Base-by-base conservation (phyloP, 2,888 invertebrate genomes). In the Folsomia manolachei region DNA sequence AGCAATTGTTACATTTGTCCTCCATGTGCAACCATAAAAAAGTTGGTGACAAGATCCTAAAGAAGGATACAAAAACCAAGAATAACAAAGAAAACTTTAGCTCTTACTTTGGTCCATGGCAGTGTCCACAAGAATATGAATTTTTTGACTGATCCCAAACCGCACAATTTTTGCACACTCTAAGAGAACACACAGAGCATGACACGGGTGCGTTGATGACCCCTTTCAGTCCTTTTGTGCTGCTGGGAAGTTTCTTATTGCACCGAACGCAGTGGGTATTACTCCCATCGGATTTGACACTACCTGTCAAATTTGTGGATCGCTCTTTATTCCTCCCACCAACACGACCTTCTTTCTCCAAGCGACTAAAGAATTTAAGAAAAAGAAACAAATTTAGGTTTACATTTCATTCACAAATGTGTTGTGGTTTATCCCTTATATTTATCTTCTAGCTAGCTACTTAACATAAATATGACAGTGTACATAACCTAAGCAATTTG, bases 21-120 rank as follows among this genome's bases (percentile, higher is more conserved):
- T n/a, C n/a, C n/a, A n/a, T n/a, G n/a, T n/a, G n/a, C n/a, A n/a
- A n/a, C n/a, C n/a, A n/a, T n/a, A n/a, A n/a, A n/a, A n/a, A n/a
- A n/a, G n/a, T n/a, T n/a, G n/a, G n/a, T n/a, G n/a, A n/a, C n/a
- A n/a, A n/a, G n/a, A n/a, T n/a, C n/a, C n/a, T n/a, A n/a, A n/a
- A n/a, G n/a, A n/a, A n/a, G n/a, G n/a, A n/a, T n/a, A n/a, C n/a
- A n/a, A n/a, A n/a, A n/a, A n/a, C n/a, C n/a, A n/a, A n/a, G n/a
- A n/a, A n/a, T n/a, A n/a, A n/a, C n/a, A n/a, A n/a, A n/a, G n/a
- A n/a, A n/a, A n/a, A n/a, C n/a, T n/a, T n/a, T n/a, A n/a, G 26
- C 25, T 62, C 75, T 72, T 73, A 77, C 75, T 70, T 73, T 63
- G 77, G 77, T 1, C 73, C 71, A 69, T 77, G 77, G 69, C 77